Evolutionary conservation across 2,797 vertebrate genomes (phyloP).

Genomic region (Oreochromis grahami): DNA sequence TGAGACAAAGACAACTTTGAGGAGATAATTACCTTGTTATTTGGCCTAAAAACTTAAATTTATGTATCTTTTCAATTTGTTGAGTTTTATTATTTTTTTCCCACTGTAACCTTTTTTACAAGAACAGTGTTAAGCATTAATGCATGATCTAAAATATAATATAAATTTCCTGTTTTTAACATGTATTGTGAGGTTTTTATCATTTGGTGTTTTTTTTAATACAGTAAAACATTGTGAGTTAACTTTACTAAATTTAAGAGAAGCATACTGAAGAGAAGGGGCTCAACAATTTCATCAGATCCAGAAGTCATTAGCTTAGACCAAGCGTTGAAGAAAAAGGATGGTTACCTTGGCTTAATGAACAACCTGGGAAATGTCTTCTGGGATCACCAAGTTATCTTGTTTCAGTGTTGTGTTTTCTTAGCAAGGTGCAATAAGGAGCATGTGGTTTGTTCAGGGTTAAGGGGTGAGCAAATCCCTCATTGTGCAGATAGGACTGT

Average conservation of each 20-base stretch:
- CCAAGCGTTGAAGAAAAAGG: background rate
- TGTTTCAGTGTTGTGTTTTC: background rate
- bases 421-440: background rate
- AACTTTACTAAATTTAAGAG: background rate
- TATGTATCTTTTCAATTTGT: background rate
- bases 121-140: background rate
- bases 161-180: background rate
- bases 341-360: background rate
- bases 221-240: background rate
- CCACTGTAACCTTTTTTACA: background rate
- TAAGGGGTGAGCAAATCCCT: background rate
- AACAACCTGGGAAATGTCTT: background rate
- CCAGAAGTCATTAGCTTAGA: background rate
- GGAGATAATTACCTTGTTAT: background rate
- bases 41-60: rapidly evolving
- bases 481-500: background rate
- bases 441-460: background rate
- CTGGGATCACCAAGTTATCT: background rate
- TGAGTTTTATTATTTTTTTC: background rate
- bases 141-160: background rate
- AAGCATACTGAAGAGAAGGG: background rate
- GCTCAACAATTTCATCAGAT: background rate
- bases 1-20: background rate
- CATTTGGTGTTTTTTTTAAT: background rate
- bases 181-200: background rate